phyloP scores from a whole-genome alignment of 2,797 vertebrate genomes.

The Gymnocypris eckloni region DNA sequence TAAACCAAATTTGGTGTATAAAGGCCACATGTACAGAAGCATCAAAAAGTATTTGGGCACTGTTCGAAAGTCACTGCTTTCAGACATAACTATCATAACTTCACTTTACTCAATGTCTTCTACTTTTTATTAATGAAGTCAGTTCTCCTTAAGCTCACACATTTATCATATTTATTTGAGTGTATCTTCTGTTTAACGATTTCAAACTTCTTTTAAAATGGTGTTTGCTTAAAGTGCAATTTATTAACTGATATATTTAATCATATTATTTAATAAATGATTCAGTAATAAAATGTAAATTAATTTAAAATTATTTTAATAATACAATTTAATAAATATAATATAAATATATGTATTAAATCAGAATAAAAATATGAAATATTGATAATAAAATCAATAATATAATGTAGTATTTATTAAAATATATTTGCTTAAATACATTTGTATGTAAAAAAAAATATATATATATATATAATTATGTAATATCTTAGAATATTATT shows the following conservation, averaged over 20 bases:
- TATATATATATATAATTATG: too few species aligned
- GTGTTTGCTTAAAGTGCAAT: background rate
- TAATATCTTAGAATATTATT: too few species aligned
- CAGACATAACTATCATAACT: background rate
- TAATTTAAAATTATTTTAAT: background rate
- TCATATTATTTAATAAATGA: background rate
- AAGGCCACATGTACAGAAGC: background rate
- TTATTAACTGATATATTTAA: background rate
- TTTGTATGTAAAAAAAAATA: background rate
- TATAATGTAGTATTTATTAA: background rate
- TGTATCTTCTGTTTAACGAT: background rate
- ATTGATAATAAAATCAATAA: background rate
- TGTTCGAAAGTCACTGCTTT: background rate
- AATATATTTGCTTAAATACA: background rate
- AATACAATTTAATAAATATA: too few species aligned
- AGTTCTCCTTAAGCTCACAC: background rate
- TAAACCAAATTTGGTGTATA: background rate
- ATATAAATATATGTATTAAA: background rate
- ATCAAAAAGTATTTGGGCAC: background rate
- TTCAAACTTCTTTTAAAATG: background rate
- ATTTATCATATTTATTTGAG: background rate
- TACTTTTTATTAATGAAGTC: background rate
- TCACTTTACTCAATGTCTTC: background rate
- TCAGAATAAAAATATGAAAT: background rate
- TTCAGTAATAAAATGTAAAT: background rate